phyloP scores from a whole-genome alignment of 2,888 invertebrate genomes.

The Hybos culiciformis region DNA sequence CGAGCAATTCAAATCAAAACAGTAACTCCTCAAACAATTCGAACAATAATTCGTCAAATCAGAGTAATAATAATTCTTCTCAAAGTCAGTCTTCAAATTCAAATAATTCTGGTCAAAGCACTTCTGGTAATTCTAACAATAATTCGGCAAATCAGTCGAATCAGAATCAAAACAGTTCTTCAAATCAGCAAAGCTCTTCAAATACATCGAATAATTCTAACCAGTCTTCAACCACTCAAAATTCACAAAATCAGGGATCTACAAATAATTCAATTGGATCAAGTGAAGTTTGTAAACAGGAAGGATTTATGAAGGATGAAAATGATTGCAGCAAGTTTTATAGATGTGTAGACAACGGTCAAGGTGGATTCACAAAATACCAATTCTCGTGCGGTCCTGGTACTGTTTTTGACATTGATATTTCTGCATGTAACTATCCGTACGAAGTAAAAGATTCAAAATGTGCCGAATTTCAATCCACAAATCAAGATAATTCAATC shows the following conservation, averaged over 20 bases:
- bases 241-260: too few relatives aligned
- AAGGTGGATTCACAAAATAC: conserved; percentile 46
- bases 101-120: too few relatives aligned
- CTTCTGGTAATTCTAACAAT: too few relatives aligned
- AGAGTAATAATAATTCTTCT: too few relatives aligned
- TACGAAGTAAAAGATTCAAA: conserved; percentile 24
- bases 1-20: conserved; percentile 7
- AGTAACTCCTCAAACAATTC: too few relatives aligned
- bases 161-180: too few relatives aligned
- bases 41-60: too few relatives aligned
- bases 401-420: conserved; percentile 60
- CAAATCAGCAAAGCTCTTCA: too few relatives aligned
- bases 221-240: too few relatives aligned
- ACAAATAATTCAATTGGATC: conserved; percentile 29
- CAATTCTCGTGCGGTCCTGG: conserved; percentile 61
- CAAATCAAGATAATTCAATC: conserved; percentile 8
- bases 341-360: conserved; percentile 53
- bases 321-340: conserved; percentile 61
- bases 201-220: too few relatives aligned
- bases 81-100: too few relatives aligned
- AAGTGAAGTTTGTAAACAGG: conserved; percentile 39
- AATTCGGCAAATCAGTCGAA: too few relatives aligned
- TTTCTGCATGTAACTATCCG: conserved; percentile 43
- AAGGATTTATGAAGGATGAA: conserved; percentile 58
- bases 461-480: conserved; percentile 16